Conservation (phyloP, 2,113 vertebrate species). For the Colistium nudipinnis region DNA sequence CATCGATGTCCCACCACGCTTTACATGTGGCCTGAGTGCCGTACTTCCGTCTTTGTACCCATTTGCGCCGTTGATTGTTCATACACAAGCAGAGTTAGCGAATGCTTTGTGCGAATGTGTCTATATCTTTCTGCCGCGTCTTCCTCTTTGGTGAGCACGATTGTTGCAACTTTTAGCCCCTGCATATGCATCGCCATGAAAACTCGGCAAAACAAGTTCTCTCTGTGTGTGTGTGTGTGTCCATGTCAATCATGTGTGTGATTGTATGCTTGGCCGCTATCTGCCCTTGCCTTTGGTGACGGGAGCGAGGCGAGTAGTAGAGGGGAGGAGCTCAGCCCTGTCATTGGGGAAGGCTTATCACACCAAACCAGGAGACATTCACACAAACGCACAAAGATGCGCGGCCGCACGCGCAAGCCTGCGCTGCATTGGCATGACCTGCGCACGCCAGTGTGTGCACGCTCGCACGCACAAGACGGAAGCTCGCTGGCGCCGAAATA, state of each 20-base stretch:
- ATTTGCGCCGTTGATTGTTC: not conserved
- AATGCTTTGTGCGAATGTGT: not conserved
- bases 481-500: not conserved
- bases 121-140: not conserved
- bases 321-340: slow-evolving; percentile 42
- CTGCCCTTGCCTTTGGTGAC: slow-evolving; percentile 66
- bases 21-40: not conserved
- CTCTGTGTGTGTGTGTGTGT: slow-evolving; percentile 11
- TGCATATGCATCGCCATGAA: not conserved
- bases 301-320: slow-evolving; percentile 48
- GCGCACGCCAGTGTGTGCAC: not conserved
- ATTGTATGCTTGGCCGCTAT: slow-evolving; percentile 40
- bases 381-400: slow-evolving; percentile 20
- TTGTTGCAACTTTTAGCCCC: not conserved
- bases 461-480: not conserved
- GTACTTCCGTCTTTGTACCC: not conserved
- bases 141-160: too few species aligned
- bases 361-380: slow-evolving; percentile 61
- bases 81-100: not conserved
- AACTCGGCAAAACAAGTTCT: not conserved
- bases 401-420: slow-evolving; percentile 4
- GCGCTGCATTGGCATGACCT: not conserved
- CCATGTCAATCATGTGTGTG: slow-evolving; percentile 6
- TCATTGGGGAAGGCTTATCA: slow-evolving; percentile 66
- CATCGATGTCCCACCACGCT: slow-evolving; percentile 3